A percentile compares a stretch with the other conserved stretches of the same genome.
These are phyloP conservation scores for Pyrocephalus nanus DNA, from an alignment of 2,797 vertebrate species.

Conservation along the genomic window DNA sequence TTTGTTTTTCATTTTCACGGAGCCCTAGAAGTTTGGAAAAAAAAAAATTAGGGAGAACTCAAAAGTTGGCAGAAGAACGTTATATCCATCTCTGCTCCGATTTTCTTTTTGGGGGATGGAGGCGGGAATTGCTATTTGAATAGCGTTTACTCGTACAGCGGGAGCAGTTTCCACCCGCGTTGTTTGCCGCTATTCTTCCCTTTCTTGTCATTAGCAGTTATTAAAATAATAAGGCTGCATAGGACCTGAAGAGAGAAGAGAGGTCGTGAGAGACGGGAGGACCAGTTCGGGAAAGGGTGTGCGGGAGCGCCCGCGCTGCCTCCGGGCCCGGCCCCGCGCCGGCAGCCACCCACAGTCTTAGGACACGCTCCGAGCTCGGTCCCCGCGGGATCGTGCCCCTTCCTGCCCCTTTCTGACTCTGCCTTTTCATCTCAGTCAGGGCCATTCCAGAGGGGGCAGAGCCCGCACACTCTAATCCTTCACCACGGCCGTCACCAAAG, in stretches of 20 bases:
- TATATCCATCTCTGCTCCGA: background rate
- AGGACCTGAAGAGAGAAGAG: background rate
- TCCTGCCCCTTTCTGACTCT: background rate
- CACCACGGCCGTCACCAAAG: background rate
- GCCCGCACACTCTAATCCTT: background rate
- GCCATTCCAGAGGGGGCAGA: background rate
- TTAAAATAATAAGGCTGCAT: background rate
- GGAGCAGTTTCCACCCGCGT: slow-evolving; percentile 3
- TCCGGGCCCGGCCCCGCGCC: background rate
- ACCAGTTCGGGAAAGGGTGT: background rate
- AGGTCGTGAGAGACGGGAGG: rapidly evolving
- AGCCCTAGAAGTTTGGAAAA: background rate
- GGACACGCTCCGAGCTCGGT: background rate
- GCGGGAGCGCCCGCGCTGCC: background rate
- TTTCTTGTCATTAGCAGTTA: background rate
- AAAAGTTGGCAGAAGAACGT: background rate
- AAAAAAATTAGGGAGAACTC: background rate
- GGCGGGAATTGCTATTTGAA: background rate
- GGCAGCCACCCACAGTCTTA: background rate
- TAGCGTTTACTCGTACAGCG: background rate
- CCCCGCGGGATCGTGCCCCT: background rate
- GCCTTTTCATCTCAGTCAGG: background rate
- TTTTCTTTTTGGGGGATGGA: background rate
- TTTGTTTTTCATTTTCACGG: background rate
- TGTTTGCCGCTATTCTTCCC: background rate